Conservation (phyloP, 2,113 vertebrate species). For the Gallinago jamesoni region DNA sequence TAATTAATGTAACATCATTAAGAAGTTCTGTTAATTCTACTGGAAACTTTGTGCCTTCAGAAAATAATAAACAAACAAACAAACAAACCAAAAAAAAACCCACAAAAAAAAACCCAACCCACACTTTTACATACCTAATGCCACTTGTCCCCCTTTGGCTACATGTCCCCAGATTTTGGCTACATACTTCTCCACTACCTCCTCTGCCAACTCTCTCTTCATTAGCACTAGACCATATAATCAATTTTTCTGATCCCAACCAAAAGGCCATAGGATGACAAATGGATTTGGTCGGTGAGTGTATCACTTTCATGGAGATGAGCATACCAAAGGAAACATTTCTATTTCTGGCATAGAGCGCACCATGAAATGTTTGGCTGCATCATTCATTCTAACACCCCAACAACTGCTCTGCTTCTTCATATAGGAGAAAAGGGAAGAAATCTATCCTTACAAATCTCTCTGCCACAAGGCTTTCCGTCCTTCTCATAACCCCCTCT, state of each 20-base stretch:
- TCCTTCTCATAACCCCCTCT: background rate
- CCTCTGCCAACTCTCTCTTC: background rate
- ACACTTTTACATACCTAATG: background rate
- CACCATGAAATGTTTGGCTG: background rate
- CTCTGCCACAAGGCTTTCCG: background rate
- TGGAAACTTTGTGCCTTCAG: background rate
- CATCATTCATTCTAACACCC: background rate
- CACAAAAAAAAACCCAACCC: background rate
- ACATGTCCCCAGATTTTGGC: background rate
- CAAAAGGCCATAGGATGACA: background rate
- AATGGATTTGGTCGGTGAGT: background rate
- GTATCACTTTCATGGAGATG: background rate
- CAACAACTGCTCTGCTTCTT: background rate
- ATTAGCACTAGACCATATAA: background rate
- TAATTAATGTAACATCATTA: background rate
- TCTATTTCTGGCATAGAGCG: background rate
- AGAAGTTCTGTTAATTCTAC: background rate
- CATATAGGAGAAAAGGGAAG: background rate
- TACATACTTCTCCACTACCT: background rate
- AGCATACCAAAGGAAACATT: background rate
- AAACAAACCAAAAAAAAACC: background rate
- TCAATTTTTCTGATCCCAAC: background rate
- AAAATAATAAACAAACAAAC: background rate
- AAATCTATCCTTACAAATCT: background rate
- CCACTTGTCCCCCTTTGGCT: background rate